Evolutionary conservation across 2,797 vertebrate species (phyloP).

Genomic region (Gorsachius magnificus): DNA sequence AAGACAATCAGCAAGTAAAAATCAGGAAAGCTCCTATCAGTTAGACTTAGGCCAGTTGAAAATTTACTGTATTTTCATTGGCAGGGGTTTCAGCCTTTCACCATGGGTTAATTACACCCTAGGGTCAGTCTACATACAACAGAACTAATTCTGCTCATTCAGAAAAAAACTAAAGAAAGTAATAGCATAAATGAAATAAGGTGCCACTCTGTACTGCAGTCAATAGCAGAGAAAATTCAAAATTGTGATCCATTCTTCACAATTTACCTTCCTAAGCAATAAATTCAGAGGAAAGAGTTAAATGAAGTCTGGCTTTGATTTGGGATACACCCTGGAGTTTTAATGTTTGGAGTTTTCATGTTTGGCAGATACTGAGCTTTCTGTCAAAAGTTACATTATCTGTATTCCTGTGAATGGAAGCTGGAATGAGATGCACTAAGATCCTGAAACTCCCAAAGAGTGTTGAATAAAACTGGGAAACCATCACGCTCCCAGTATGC

Average conservation of each 20-base stretch:
- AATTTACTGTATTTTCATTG: not conserved
- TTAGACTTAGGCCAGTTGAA: not conserved
- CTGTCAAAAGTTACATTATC: not conserved
- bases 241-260: not conserved
- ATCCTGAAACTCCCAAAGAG: not conserved
- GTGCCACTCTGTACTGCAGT: not conserved
- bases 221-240: slow-evolving; percentile 5
- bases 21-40: not conserved
- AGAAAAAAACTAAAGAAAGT: not conserved
- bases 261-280: not conserved
- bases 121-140: not conserved
- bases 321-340: not conserved
- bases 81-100: slow-evolving; percentile 1
- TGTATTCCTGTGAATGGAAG: not conserved
- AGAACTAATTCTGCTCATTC: slow-evolving; percentile 26
- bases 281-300: not conserved
- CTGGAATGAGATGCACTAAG: not conserved
- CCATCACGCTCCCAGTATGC: not conserved
- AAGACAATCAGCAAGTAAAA: not conserved
- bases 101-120: slow-evolving; percentile 5
- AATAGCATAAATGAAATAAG: not conserved
- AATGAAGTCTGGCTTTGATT: not conserved
- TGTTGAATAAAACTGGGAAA: not conserved
- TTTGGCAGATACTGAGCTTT: not conserved
- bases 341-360: not conserved